These are phyloP conservation scores for Drosophila colorata DNA, from an alignment of 2,888 invertebrate genomes.

Conservation along the genomic window DNA sequence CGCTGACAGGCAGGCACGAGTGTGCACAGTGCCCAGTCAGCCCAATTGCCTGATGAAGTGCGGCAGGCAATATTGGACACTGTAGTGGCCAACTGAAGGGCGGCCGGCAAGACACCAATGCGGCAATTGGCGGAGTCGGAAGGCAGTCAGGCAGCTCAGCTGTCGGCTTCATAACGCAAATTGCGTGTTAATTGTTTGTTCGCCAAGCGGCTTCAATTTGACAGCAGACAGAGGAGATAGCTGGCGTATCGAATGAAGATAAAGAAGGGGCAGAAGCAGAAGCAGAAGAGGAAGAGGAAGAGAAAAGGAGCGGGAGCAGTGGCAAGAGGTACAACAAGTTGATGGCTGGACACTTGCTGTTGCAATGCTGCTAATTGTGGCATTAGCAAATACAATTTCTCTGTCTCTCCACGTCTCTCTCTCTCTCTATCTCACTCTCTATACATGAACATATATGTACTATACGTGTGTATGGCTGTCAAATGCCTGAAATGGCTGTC, in stretches of 20 bases:
- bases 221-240: conserved; percentile 24
- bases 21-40: conserved; percentile 8
- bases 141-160: conserved; percentile 5
- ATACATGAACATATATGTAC: conserved; percentile 1
- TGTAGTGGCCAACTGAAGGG: conserved; percentile 25
- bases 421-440: background rate
- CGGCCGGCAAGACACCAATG: conserved; percentile 1
- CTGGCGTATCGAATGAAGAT: conserved; percentile 15
- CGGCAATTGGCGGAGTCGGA: conserved; percentile 5
- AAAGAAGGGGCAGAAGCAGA: background rate
- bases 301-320: background rate
- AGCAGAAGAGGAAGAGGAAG: background rate
- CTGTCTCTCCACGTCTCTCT: background rate
- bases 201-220: conserved; percentile 41
- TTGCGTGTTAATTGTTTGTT: conserved; percentile 56
- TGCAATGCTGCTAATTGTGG: conserved; percentile 50
- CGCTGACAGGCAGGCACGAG: conserved; percentile 12
- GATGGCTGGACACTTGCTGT: conserved; percentile 15
- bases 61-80: conserved; percentile 29
- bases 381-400: conserved; percentile 39
- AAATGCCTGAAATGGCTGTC: conserved; percentile 51
- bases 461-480: conserved; percentile 28
- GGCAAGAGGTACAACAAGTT: conserved; percentile 1
- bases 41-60: conserved; percentile 40
- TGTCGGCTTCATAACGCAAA: conserved; percentile 32